Evolutionary conservation across 2,113 vertebrate species (phyloP).

Genomic region (Pelvicachromis taeniatus): DNA sequence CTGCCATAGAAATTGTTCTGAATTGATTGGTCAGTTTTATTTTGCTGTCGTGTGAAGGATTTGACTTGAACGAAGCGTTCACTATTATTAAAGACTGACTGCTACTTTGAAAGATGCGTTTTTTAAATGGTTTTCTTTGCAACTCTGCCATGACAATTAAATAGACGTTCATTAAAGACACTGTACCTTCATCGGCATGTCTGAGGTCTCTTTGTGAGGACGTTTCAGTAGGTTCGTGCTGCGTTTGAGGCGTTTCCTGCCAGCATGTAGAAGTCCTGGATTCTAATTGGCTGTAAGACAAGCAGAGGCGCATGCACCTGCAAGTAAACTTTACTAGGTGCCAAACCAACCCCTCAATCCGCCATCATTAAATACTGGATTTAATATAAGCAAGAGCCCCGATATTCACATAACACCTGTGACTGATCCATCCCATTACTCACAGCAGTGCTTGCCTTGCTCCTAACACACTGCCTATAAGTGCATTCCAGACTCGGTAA

Average conservation of each 20-base stretch:
- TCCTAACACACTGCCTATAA: neutral
- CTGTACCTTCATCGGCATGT: constrained; percentile 41
- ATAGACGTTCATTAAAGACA: constrained; percentile 64
- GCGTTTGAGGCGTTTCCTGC: neutral
- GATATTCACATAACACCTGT: neutral
- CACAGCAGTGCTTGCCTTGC: neutral
- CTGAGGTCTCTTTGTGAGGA: neutral
- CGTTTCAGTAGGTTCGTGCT: neutral
- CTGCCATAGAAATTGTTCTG: constrained; percentile 44
- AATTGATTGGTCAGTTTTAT: constrained; percentile 44
- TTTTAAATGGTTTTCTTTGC: constrained; percentile 5
- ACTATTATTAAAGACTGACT: constrained; percentile 61
- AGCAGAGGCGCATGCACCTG: neutral
- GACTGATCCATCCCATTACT: neutral
- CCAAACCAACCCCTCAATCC: neutral
- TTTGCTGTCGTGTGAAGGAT: constrained; percentile 61
- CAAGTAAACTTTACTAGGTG: fast-evolving
- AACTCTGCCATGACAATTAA: constrained; percentile 62
- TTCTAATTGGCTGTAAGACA: neutral
- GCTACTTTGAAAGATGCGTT: constrained; percentile 45
- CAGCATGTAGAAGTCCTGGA: neutral
- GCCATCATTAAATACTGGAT: neutral
- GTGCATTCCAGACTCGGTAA: neutral
- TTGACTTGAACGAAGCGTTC: constrained; percentile 56
- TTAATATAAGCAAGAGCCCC: neutral